These are phyloP conservation scores for Lasiurus cinereus DNA, from an alignment of 2,113 vertebrate species.

Conservation along the genomic window DNA sequence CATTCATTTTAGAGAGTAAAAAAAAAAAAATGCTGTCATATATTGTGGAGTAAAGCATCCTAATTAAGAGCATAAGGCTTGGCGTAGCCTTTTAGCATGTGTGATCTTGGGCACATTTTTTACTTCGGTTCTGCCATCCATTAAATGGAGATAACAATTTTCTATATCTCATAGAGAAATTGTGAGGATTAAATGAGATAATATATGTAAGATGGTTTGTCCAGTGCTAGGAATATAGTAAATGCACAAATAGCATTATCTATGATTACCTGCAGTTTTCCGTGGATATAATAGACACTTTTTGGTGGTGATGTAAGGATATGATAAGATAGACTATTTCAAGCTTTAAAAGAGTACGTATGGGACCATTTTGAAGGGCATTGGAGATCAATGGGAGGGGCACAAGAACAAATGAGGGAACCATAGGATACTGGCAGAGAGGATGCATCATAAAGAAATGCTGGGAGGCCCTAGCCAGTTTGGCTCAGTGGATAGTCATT, in stretches of 20 bases:
- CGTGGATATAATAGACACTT: not conserved
- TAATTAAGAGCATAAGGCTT: not conserved
- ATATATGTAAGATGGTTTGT: not conserved
- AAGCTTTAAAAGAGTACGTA: not conserved
- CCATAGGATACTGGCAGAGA: not conserved
- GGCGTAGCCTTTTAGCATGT: not conserved
- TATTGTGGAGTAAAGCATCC: not conserved
- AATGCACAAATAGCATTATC: not conserved
- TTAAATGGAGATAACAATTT: not conserved
- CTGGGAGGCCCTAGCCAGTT: not conserved
- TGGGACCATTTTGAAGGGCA: not conserved
- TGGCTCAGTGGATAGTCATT: no score
- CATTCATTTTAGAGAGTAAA: not conserved
- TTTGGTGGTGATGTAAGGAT: not conserved
- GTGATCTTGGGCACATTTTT: not conserved
- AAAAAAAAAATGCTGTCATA: not conserved
- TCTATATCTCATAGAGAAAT: not conserved
- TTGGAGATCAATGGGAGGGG: not conserved
- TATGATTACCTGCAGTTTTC: constrained; percentile 33
- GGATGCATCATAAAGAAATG: constrained; percentile 17
- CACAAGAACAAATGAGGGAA: not conserved
- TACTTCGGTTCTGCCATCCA: not conserved
- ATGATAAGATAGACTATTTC: not conserved
- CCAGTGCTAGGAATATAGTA: not conserved
- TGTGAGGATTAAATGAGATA: not conserved